Evolutionary conservation across 1,140 invertebrate genomes (phyloP).

Genomic region (Megathymus violae): DNA sequence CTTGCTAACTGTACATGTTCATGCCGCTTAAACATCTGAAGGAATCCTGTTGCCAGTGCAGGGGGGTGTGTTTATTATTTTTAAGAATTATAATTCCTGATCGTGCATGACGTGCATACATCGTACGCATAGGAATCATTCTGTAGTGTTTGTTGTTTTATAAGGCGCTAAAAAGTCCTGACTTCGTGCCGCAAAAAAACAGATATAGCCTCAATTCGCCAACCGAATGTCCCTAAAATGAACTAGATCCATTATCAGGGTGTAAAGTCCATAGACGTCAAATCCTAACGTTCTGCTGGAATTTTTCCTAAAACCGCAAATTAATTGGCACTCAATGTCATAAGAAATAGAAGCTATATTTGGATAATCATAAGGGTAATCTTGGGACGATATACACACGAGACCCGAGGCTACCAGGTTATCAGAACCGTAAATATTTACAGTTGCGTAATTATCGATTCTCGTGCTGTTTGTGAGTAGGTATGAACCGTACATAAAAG

Average conservation of each 20-base stretch:
- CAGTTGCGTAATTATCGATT: too few relatives aligned
- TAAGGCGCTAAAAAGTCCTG: too few relatives aligned
- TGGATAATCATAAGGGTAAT: background rate
- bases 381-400: background rate
- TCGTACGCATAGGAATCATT: too few relatives aligned
- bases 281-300: conserved; percentile 1
- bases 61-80: too few relatives aligned
- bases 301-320: conserved; percentile 1
- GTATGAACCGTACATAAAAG: too few relatives aligned
- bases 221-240: conserved; percentile 17
- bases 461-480: too few relatives aligned
- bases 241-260: conserved; percentile 8
- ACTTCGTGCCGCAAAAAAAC: conserved; percentile 12
- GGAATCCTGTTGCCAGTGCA: too few relatives aligned
- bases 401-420: conserved; percentile 12
- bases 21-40: too few relatives aligned
- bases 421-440: conserved; percentile 15
- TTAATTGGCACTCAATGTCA: conserved; percentile 7
- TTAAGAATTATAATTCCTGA: too few relatives aligned
- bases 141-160: too few relatives aligned
- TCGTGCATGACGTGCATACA: too few relatives aligned
- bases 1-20: too few relatives aligned
- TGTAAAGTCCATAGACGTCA: conserved; percentile 14
- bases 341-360: conserved; percentile 13
- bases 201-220: conserved; percentile 26